These are phyloP conservation scores for Atlantisia rogersi DNA, from an alignment of 2,113 vertebrate genomes.

Conservation along the genomic window DNA sequence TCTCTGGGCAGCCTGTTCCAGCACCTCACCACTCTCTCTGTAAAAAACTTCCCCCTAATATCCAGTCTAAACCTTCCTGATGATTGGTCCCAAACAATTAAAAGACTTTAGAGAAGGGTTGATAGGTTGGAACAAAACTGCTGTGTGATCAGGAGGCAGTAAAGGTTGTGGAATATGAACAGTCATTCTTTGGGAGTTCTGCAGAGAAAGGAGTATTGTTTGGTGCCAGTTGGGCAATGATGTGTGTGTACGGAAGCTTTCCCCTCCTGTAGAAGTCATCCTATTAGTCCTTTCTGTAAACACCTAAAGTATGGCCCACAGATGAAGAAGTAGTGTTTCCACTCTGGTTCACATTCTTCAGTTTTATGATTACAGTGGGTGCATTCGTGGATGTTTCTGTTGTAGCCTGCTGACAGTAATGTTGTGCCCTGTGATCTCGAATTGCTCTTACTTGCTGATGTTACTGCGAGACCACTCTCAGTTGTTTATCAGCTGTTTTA, in stretches of 20 bases:
- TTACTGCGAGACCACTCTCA: background rate
- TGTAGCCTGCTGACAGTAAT: background rate
- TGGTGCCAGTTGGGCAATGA: background rate
- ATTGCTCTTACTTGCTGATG: background rate
- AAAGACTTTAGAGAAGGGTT: background rate
- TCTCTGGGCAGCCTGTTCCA: too few species aligned
- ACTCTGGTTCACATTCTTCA: background rate
- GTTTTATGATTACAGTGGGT: background rate
- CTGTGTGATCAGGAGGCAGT: background rate
- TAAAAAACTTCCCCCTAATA: too few species aligned
- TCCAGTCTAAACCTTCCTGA: too few species aligned
- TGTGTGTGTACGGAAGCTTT: background rate
- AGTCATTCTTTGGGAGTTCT: background rate
- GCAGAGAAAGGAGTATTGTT: background rate
- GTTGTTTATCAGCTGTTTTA: background rate
- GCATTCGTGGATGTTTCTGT: background rate
- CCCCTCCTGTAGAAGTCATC: background rate
- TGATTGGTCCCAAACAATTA: background rate
- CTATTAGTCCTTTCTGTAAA: background rate
- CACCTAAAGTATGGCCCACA: background rate
- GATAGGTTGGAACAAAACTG: background rate
- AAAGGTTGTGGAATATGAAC: background rate
- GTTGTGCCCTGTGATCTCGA: background rate
- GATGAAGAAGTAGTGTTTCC: background rate
- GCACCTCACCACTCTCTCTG: too few species aligned